Conservation (phyloP, 2,797 vertebrate species). For the Labroides dimidiatus region DNA sequence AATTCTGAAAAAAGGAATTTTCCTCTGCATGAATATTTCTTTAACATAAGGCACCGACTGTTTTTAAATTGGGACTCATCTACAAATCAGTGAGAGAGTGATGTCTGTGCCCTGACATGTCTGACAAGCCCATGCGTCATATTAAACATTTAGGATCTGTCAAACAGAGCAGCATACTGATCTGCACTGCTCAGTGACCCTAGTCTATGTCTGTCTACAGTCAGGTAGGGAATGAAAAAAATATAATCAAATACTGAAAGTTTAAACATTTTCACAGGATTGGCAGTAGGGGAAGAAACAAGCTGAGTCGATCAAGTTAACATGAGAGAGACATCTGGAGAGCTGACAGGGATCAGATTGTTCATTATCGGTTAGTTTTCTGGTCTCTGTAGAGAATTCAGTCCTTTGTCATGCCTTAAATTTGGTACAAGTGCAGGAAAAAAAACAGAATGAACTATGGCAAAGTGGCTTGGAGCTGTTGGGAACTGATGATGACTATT, state of each 20-base stretch:
- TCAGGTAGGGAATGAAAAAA: neutral
- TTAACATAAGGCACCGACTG: neutral
- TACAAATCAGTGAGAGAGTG: too few species aligned
- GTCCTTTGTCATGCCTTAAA: conserved; percentile 8
- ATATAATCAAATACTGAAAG: neutral
- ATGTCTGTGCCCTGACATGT: too few species aligned
- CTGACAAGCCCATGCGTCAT: too few species aligned
- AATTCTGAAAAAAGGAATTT: too few species aligned
- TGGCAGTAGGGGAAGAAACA: conserved; percentile 11
- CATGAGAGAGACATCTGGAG: conserved; percentile 18
- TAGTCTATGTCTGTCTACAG: conserved; percentile 15
- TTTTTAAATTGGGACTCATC: too few species aligned
- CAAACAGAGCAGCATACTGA: too few species aligned
- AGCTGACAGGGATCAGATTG: conserved; percentile 19
- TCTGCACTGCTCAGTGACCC: conserved; percentile 1
- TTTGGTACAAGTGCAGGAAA: conserved; percentile 29
- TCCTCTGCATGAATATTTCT: neutral
- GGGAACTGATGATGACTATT: neutral
- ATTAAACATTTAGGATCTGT: too few species aligned
- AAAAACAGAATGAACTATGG: conserved; percentile 25
- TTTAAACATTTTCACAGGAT: conserved; percentile 6
- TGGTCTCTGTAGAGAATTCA: conserved; percentile 14
- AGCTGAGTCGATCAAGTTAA: conserved; percentile 3
- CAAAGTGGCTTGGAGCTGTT: conserved; percentile 13
- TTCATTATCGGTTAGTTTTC: conserved; percentile 23